Evolutionary conservation across 2,113 vertebrate genomes (phyloP), one percentile per base, ranked within the genome.

Genomic region (Siphamia tubifer): DNA sequence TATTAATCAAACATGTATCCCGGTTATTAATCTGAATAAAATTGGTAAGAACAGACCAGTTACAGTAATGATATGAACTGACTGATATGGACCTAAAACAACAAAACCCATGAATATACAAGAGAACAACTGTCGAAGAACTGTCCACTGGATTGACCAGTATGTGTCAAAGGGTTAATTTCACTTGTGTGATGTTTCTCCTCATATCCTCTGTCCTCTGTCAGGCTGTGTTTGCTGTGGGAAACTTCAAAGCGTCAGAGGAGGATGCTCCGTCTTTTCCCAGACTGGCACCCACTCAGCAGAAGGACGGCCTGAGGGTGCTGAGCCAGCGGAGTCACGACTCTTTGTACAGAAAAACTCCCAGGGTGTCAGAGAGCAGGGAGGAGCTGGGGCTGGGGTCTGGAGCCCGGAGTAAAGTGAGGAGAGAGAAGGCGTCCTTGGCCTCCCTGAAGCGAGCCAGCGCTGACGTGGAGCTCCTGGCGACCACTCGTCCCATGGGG

Each of bases 401-500:
- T 0, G 95, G 90, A 17, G 77, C 79, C 0, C 88, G 88, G 36
- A 82, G 84, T 48, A 91, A 91, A 53, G 85, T 96, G 47, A 94
- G 90, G 0, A 86, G 95, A 0, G 97, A 98, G 49, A 98, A 98
- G 88, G 94, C 94, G 0, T 97, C 96, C 0, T 78, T 99, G 71
- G 96, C 95, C 39, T 97, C 96, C 70, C 91, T 99, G 36, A 99
- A 99, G 71, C 83, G 97, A 17, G 95, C 96, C 1, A 99, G 97
- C 0, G 96, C 97, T 9, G 96, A 98, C 0, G 96, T 96, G 76
- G 97, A 99, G 81, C 92, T 99, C 44, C 89, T 99, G 75, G 97
- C 96, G 0, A 95, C 96, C 0, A 95, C 96, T 15, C 96, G 96
- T 72, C 96, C 96, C 52, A 97, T 99, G 97, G 97, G 93, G 68